Conservation (phyloP, 2,797 vertebrate genomes). For the Oryzias sinensis region DNA sequence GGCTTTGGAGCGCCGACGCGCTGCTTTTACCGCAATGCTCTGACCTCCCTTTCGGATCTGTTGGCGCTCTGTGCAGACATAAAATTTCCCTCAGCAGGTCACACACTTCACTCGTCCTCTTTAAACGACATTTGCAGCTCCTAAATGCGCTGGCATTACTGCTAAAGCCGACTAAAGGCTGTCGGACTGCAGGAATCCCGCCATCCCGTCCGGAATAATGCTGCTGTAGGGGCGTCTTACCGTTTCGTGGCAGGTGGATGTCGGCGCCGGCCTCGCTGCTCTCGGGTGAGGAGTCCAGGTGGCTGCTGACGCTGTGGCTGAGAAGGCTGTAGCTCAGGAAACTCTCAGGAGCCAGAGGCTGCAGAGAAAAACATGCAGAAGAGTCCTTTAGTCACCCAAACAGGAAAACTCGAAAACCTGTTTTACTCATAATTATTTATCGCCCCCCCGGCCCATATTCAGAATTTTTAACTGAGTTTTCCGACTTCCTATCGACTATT, state of each 20-base stretch:
- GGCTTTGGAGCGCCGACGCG: constrained; percentile 74
- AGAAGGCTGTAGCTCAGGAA: constrained; percentile 75
- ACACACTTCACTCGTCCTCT: too few species aligned
- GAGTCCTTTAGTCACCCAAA: not conserved
- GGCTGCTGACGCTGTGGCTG: constrained; percentile 82
- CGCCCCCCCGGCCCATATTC: too few species aligned
- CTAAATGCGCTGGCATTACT: not conserved
- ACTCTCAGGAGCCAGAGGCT: constrained; percentile 70
- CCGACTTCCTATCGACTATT: too few species aligned
- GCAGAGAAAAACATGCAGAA: constrained; percentile 43
- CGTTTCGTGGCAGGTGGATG: constrained; percentile 70
- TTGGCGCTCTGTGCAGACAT: constrained; percentile 74
- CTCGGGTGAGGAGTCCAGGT: constrained; percentile 82
- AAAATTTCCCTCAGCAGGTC: too few species aligned
- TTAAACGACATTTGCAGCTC: too few species aligned
- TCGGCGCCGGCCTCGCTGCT: constrained; percentile 82
- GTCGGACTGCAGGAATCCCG: not conserved
- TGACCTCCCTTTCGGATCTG: constrained; percentile 81
- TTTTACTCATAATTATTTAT: too few species aligned
- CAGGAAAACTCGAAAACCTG: too few species aligned
- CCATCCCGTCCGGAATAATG: not conserved
- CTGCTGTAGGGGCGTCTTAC: constrained; percentile 53
- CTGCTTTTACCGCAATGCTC: constrained; percentile 82
- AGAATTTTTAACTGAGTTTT: too few species aligned
- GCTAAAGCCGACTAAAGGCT: not conserved